Conservation (phyloP, 2,888 invertebrate genomes). For the Callosobruchus maculatus region DNA sequence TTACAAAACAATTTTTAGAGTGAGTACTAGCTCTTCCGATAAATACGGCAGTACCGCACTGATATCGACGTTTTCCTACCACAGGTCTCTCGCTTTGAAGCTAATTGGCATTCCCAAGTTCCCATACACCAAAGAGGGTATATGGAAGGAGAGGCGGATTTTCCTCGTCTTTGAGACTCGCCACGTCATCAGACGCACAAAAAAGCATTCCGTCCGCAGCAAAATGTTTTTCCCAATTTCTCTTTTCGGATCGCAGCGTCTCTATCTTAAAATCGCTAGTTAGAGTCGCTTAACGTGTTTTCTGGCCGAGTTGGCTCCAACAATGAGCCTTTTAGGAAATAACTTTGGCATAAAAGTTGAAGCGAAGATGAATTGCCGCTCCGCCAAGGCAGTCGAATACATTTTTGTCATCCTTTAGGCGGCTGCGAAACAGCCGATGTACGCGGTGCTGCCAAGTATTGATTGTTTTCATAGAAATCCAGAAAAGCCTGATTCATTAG, state of each 20-base stretch:
- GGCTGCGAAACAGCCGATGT: constrained; percentile 6
- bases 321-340: constrained; percentile 32
- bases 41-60: too few species aligned
- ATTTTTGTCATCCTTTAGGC: constrained; percentile 32
- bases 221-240: not conserved
- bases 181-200: not conserved
- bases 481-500: too few species aligned
- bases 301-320: constrained; percentile 32
- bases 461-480: not conserved
- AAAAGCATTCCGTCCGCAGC: not conserved
- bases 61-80: too few species aligned
- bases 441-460: not conserved
- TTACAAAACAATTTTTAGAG: too few species aligned
- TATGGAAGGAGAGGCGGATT: not conserved
- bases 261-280: constrained; percentile 4
- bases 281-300: constrained; percentile 28
- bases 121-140: not conserved
- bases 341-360: constrained; percentile 29
- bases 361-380: constrained; percentile 33
- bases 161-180: not conserved
- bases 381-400: constrained; percentile 26
- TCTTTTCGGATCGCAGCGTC: not conserved
- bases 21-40: too few species aligned
- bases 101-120: not conserved
- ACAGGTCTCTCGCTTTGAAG: too few species aligned